These are phyloP conservation scores for Gymnothorax reevesii DNA, from an alignment of 2,797 vertebrate genomes.

Conservation along the genomic window DNA sequence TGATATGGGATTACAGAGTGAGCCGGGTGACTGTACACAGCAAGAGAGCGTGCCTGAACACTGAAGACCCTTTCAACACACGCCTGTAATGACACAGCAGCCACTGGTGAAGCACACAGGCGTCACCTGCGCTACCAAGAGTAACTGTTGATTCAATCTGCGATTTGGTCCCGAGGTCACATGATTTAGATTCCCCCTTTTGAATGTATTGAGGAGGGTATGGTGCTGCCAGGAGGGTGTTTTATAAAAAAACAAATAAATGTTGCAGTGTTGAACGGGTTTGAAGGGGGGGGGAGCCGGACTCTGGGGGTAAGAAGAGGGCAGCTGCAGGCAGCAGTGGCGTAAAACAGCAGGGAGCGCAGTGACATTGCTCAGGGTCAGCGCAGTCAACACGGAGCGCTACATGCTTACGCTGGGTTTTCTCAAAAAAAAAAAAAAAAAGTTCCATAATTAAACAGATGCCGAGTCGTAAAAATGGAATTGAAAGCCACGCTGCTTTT, in stretches of 20 bases:
- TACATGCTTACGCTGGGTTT: constrained; percentile 34
- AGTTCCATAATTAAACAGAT: constrained; percentile 46
- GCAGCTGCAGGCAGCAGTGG: not conserved
- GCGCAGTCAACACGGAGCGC: constrained; percentile 25
- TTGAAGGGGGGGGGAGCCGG: no score
- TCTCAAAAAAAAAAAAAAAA: not conserved
- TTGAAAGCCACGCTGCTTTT: constrained; percentile 27
- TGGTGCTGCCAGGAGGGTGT: not conserved
- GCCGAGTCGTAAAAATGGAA: constrained; percentile 35
- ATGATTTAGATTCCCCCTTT: constrained; percentile 65
- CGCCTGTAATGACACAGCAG: no score
- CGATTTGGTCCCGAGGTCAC: constrained; percentile 34
- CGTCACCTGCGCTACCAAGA: no score
- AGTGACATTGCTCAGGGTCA: constrained; percentile 33
- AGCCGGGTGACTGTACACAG: no score
- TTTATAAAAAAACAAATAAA: not conserved
- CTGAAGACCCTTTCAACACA: no score
- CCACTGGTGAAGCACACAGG: no score
- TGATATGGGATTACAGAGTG: no score
- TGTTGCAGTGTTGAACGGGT: not conserved
- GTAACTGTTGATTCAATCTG: no score
- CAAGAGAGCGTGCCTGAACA: no score
- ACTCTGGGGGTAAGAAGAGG: not conserved
- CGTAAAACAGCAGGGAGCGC: not conserved
- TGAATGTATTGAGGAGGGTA: not conserved